A percentile compares a stretch with the other conserved stretches of the same genome.
phyloP scores from a whole-genome alignment of 2,888 invertebrate genomes.

The Pseudolycoriella hygida region DNA sequence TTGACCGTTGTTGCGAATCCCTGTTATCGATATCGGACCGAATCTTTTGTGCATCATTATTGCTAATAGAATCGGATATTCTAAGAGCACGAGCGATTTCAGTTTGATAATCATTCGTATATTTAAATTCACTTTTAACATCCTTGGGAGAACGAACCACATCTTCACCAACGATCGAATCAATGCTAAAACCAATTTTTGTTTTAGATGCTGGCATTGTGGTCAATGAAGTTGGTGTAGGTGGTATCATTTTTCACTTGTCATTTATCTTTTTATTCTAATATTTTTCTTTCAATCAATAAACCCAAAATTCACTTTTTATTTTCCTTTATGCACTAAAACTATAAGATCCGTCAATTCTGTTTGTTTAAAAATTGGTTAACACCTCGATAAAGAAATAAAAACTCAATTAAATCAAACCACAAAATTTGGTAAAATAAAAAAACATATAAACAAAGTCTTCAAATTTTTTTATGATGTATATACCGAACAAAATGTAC shows the following conservation, averaged over 20 bases:
- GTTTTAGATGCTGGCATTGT: slow-evolving; percentile 64
- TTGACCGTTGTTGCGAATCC: not conserved
- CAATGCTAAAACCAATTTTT: slow-evolving; percentile 77
- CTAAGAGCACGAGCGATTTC: slow-evolving; percentile 6
- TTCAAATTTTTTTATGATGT: too few relatives aligned
- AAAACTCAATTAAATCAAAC: too few relatives aligned
- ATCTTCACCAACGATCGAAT: slow-evolving; percentile 62
- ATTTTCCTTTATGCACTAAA: not conserved
- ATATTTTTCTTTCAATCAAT: not conserved
- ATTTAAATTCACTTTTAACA: slow-evolving; percentile 6
- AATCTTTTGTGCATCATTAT: slow-evolving; percentile 3
- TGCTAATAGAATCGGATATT: not conserved
- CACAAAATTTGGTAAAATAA: too few relatives aligned
- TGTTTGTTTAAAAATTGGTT: too few relatives aligned
- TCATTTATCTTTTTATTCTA: not conserved
- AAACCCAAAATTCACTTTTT: not conserved
- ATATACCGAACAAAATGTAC: too few relatives aligned
- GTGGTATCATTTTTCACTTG: slow-evolving; percentile 51
- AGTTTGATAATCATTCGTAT: slow-evolving; percentile 5
- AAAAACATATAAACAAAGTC: too few relatives aligned
- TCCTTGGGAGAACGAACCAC: slow-evolving; percentile 3
- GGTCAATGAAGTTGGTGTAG: slow-evolving; percentile 72
- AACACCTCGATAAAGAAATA: too few relatives aligned
- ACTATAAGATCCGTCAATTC: too few relatives aligned
- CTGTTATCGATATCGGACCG: not conserved